Base-by-base conservation (phyloP, 2,888 invertebrate genomes). In the Blomia tropicalis region DNA sequence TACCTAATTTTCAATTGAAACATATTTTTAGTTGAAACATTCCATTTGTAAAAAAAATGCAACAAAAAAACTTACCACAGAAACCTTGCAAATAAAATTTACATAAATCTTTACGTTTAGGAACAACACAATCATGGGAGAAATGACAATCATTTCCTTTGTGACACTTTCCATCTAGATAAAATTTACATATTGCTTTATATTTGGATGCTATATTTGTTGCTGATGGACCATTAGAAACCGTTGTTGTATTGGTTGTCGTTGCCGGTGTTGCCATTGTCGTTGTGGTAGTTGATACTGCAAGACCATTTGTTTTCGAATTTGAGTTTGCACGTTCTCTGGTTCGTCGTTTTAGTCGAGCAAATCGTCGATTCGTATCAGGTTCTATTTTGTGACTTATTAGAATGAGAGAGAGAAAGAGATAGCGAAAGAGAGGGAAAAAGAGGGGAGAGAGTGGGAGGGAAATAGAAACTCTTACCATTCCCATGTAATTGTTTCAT, bases 1-100 rank as follows among this genome's bases (percentile, higher is more conserved):
- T 56, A 25, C 56, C 56, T 56, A 3, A 11, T 19, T 43, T 43
- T 14, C n/a, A 23, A 47, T 14, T 25, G 2, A 47, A 41, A 47
- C 47, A 47, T 19, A 19, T 47, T 47, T 19, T 11, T 44, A 11
- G 25, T 56, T 56, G 19, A 14, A 47, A 41, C 2, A 29, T 7
- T 2, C 17, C 11, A 25, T n/a, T 4, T 27, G 2, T 2, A 43
- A 58, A 17, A 58, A n/a, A 14, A 56, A 31, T 11, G n/a, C 11
- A 56, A 22, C 83, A 41, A 41, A 17, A 41, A 14, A 41, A 14
- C 77, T 93, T 95, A 60, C 87, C 85, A 77, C 95, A 95, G 74
- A 88, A 88, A 69, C 90, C 90, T 83, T 87, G 87, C 65, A 93
- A 76, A 77, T 93, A 95, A 76, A 92, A 95, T 77, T 93, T 95